Base-by-base conservation (phyloP, 2,797 vertebrate genomes). In the Calcarius lapponicus region DNA sequence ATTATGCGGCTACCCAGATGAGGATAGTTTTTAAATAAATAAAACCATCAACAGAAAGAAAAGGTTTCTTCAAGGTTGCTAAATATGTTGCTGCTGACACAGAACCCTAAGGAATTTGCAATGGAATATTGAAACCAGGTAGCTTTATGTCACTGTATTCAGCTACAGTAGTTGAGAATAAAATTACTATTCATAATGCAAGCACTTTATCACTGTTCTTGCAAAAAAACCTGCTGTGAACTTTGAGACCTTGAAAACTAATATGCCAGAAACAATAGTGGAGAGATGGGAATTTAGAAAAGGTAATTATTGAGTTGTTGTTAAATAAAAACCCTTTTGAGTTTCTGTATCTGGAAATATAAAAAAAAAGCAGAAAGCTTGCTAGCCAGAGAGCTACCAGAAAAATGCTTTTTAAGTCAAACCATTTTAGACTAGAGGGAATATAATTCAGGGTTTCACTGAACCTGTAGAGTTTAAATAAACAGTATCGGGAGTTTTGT, bases 161-260 rank as follows among this genome's bases (percentile, higher is more conserved):
- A 93, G 91, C 86, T 88, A 71, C 57, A 82, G 56, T 56, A 56
- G 38, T 28, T 79, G 58, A 80, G 75, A 93, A 92, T 81, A 84
- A 95, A 93, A 97, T 97, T 96, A 87, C 84, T 95, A 92, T 97
- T 97, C 95, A 96, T 96, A 95, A 96, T 86, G 69, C 66, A 88
- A 90, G 73, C 54, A 67, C 65, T 95, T 90, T 95, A 92, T 94
- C 90, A 90, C 78, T 79, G 47, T 90, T 95, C 66, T 88, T 86
- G 53, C 50, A 94, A 94, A 94, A 94, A 92, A 91, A 65, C n/a
- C 64, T 79, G 22, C 76, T 71, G 15, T 93, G 95, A 97, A 95
- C 95, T 95, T 91, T 80, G 74, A 96, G 95, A 95, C 92, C 85
- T 97, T 95, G 90, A 97, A 97, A 97, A 93, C 83, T 93, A 96